These are phyloP conservation scores for Clinocottus analis DNA, from an alignment of 2,113 vertebrate genomes.

Conservation along the genomic window DNA sequence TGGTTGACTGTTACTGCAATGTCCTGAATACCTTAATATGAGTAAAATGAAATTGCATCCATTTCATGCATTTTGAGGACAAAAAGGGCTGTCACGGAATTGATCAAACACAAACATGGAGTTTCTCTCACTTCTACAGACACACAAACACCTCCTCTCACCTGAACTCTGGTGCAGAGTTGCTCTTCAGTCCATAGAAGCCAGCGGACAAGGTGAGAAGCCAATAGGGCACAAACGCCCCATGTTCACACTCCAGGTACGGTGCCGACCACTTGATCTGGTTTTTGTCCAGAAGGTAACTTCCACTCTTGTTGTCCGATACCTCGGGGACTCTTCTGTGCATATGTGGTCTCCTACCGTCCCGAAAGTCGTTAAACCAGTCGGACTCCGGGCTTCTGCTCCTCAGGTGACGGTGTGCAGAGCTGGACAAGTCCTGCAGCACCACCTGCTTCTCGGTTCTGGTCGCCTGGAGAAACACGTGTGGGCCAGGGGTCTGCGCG, in stretches of 20 bases:
- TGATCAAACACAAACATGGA: background rate
- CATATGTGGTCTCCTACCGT: conserved; percentile 86
- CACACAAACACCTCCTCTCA: conserved; percentile 56
- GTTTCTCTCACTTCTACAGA: background rate
- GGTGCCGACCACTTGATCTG: conserved; percentile 96
- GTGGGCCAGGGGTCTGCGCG: conserved; percentile 83
- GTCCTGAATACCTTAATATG: background rate
- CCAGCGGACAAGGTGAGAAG: conserved; percentile 92
- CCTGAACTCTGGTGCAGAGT: conserved; percentile 93
- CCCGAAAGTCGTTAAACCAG: conserved; percentile 89
- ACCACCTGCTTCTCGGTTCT: conserved; percentile 87
- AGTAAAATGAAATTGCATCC: background rate
- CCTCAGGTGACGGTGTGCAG: conserved; percentile 83
- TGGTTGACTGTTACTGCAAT: background rate
- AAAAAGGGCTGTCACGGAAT: background rate
- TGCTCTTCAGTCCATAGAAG: conserved; percentile 90
- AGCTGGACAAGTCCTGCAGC: conserved; percentile 89
- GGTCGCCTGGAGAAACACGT: conserved; percentile 93
- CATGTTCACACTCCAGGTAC: conserved; percentile 93
- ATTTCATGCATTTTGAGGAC: background rate
- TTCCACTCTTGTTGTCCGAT: conserved; percentile 76
- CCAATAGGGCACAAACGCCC: conserved; percentile 94
- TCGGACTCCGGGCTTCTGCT: conserved; percentile 88
- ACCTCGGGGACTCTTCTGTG: conserved; percentile 76
- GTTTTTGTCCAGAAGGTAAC: conserved; percentile 86